A percentile compares a stretch with the other conserved stretches of the same genome.
phyloP scores from a whole-genome alignment of 2,797 vertebrate genomes.

The Rhadinocentrus ornatus region DNA sequence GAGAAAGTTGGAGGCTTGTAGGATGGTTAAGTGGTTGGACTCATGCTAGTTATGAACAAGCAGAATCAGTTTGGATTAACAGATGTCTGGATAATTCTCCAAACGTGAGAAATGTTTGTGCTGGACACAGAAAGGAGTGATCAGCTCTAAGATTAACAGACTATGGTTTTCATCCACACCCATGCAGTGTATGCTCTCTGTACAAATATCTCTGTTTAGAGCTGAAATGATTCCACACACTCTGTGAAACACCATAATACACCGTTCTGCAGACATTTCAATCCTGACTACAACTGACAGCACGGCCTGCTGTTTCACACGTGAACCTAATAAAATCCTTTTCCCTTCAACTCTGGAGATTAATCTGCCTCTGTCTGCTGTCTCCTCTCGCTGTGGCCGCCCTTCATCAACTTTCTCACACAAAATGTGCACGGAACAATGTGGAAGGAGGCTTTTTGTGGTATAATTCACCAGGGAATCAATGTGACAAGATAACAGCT shows the following conservation, averaged over 20 bases:
- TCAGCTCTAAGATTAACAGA: neutral
- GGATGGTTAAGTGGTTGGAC: too few relatives aligned
- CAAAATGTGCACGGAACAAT: neutral
- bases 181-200: neutral
- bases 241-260: conserved; percentile 43
- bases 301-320: conserved; percentile 60
- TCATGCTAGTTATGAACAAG: neutral
- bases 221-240: conserved; percentile 36
- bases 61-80: neutral
- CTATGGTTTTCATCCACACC: conserved; percentile 5
- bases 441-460: conserved; percentile 30
- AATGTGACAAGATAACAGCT: conserved; percentile 43
- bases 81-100: too few relatives aligned
- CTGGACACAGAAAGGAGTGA: neutral
- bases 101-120: conserved; percentile 1
- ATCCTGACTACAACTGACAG: conserved; percentile 60
- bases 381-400: conserved; percentile 53
- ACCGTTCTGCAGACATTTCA: conserved; percentile 52
- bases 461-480: conserved; percentile 38
- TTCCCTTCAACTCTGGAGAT: conserved; percentile 59
- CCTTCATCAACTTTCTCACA: conserved; percentile 43
- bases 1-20: neutral
- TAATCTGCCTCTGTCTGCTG: conserved; percentile 63
- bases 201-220: conserved; percentile 25
- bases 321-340: conserved; percentile 71